Base-by-base conservation (phyloP, 2,797 vertebrate genomes). In the Phoxinus dragarum region DNA sequence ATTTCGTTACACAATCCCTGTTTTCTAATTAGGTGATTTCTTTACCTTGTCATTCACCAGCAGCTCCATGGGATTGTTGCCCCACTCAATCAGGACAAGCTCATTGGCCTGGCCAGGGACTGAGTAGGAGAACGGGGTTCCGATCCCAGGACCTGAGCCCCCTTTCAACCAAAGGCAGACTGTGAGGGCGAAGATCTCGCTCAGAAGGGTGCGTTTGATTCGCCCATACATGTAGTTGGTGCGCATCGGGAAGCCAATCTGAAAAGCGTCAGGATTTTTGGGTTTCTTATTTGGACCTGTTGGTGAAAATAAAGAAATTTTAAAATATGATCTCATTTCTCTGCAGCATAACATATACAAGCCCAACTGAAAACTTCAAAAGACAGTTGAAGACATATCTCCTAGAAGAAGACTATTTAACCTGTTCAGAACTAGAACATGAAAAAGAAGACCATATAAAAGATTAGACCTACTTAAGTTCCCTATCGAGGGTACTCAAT, bases 121-220 rank as follows among this genome's bases (percentile, higher is more conserved):
- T 0, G 96, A 95, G 54, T 97, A 97, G 67, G 97, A 97, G 87
- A 97, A 95, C 0, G 97, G 96, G 0, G 97, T 97, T 16, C 97
- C 97, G 1, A 97, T 89, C 5, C 96, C 95, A 0, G 95, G 94
- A 0, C 93, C 93, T 0, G 93, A 90, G 12, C 94, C 95, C 0
- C 93, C 92, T 83, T 96, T 96, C 73, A 97, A 84, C 95, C 96
- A 95, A 81, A 97, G 91, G 88, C 97, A 97, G 87, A 96, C 83
- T 0, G 96, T 96, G 80, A 97, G 88, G 42, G 96, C 94, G n/a
- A 96, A 97, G 86, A 97, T 89, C 90, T 97, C 96, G 1, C 88
- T 95, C 64, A 94, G 92, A 64, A 96, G 92, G 0, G 95, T 92
- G 36, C 91, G 92, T 89, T 92, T 96, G 92, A 96, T 93, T 54